Conservation (phyloP, 1,140 invertebrate species). For the Drosophila chauvacae region DNA sequence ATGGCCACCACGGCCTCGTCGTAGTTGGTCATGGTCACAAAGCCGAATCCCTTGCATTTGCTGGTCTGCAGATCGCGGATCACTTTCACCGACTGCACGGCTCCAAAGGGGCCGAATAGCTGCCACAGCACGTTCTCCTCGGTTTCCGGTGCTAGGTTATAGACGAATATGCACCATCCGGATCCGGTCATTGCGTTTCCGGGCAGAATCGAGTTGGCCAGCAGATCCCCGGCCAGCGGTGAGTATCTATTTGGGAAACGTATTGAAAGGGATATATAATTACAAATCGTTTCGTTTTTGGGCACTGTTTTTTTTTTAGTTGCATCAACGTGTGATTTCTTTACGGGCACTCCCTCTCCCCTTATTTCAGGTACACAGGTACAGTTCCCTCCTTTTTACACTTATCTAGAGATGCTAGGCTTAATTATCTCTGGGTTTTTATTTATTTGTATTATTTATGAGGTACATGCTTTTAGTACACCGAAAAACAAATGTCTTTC, state of each 20-base stretch:
- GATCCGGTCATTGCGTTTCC: conserved; percentile 90
- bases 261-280: background rate
- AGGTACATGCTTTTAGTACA: conserved; percentile 11
- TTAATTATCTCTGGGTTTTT: conserved; percentile 11
- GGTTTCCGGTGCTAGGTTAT: conserved; percentile 95
- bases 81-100: conserved; percentile 95
- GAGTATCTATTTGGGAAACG: conserved; percentile 85
- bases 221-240: conserved; percentile 89
- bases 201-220: conserved; percentile 89
- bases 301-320: background rate
- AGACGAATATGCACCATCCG: conserved; percentile 97
- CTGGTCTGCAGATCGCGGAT: conserved; percentile 95
- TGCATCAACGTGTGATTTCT: conserved; percentile 3
- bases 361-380: background rate
- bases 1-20: conserved; percentile 96
- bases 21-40: conserved; percentile 97
- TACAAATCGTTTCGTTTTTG: background rate
- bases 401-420: conserved; percentile 13
- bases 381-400: conserved; percentile 4
- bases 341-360: background rate
- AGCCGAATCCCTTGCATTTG: conserved; percentile 97
- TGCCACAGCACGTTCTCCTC: conserved; percentile 96
- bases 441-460: conserved; percentile 8
- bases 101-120: conserved; percentile 96
- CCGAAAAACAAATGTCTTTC: conserved; percentile 6